phyloP scores from a whole-genome alignment of 2,888 invertebrate species.

The Alcis repandata region DNA sequence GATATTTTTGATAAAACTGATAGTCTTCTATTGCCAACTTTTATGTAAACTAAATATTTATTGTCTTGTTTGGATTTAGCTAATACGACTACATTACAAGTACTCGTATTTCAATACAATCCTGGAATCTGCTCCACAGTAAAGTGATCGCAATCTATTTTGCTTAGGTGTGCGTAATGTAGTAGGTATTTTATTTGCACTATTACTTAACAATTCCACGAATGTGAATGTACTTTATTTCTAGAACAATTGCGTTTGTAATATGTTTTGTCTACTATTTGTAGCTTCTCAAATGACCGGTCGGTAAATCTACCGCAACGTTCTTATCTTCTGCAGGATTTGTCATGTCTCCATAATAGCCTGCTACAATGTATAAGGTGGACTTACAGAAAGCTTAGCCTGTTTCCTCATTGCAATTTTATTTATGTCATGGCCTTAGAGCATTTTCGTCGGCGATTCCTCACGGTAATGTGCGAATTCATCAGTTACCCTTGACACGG shows the following conservation, averaged over 20 bases:
- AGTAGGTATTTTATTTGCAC: too few species aligned
- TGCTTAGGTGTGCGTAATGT: too few species aligned
- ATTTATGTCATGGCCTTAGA: constrained; percentile 41
- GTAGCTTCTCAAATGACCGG: constrained; percentile 2
- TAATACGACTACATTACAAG: too few species aligned
- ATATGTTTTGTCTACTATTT: constrained; percentile 1
- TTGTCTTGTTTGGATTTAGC: too few species aligned
- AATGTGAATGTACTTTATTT: constrained; percentile 3
- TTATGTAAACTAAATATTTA: not conserved
- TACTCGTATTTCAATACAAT: too few species aligned
- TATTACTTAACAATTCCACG: too few species aligned
- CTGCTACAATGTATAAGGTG: constrained; percentile 51
- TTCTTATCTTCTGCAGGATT: constrained; percentile 4
- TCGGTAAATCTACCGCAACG: not conserved
- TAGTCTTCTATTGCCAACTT: not conserved
- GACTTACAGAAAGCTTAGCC: constrained; percentile 44
- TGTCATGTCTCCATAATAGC: constrained; percentile 43
- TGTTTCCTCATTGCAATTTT: constrained; percentile 47
- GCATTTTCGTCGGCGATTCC: constrained; percentile 37
- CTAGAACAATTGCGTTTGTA: not conserved
- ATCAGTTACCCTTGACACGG: constrained; percentile 45
- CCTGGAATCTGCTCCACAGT: too few species aligned
- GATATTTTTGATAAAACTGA: not conserved
- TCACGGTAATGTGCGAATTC: constrained; percentile 47
- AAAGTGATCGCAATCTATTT: too few species aligned